These are phyloP conservation scores for Allacma fusca DNA, from an alignment of 2,888 invertebrate genomes.

Conservation along the genomic window DNA sequence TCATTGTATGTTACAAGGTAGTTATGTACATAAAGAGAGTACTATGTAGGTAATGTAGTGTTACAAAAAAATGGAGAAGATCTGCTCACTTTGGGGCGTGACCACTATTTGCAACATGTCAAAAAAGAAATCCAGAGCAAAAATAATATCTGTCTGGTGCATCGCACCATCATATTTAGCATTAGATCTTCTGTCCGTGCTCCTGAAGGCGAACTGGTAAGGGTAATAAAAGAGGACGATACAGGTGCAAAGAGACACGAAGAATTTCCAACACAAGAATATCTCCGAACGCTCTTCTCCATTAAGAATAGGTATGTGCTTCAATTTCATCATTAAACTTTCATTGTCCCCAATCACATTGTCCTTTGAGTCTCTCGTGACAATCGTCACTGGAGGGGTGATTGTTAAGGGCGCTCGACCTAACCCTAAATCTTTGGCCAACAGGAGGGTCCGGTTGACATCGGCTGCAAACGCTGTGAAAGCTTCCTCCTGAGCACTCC, in stretches of 20 bases:
- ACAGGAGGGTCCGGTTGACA: constrained; percentile 50
- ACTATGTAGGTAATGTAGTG: too few relatives aligned
- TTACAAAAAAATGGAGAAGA: too few relatives aligned
- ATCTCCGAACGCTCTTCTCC: constrained; percentile 26
- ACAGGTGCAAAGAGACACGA: constrained; percentile 44
- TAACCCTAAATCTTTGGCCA: constrained; percentile 58
- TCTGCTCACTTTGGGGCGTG: constrained; percentile 56
- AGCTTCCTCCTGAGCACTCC: constrained; percentile 47
- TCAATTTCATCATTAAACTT: constrained; percentile 31
- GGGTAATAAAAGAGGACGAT: constrained; percentile 54
- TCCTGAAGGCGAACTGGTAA: constrained; percentile 54
- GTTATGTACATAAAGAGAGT: too few relatives aligned
- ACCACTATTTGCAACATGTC: constrained; percentile 57
- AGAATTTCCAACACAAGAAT: constrained; percentile 49
- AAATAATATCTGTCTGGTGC: constrained; percentile 53
- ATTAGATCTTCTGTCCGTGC: background rate
- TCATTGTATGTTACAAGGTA: too few relatives aligned
- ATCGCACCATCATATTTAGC: constrained; percentile 40
- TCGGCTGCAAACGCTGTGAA: constrained; percentile 53
- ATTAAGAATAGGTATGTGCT: constrained; percentile 34
- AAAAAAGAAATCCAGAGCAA: constrained; percentile 49
- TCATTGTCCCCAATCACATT: constrained; percentile 29
- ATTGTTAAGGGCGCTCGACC: constrained; percentile 53
- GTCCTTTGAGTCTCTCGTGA: constrained; percentile 1
- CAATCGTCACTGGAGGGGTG: constrained; percentile 40